Conservation (phyloP, 2,113 vertebrate species). For the Marmota flaviventris region DNA sequence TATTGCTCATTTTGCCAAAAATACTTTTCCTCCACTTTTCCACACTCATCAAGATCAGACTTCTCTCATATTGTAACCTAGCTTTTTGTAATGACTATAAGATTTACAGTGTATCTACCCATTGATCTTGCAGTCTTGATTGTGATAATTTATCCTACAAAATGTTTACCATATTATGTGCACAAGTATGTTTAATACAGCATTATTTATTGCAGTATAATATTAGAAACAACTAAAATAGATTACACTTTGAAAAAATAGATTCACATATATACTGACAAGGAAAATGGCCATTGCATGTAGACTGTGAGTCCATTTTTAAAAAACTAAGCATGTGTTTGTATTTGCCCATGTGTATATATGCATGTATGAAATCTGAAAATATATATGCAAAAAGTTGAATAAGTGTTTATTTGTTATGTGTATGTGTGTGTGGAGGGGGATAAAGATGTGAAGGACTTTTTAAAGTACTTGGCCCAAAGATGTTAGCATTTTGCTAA, state of each 20-base stretch:
- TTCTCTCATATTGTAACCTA: background rate
- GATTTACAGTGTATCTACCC: background rate
- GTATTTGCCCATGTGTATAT: background rate
- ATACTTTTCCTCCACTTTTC: background rate
- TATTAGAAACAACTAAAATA: slow-evolving; percentile 21
- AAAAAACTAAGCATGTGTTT: background rate
- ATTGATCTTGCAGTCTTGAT: background rate
- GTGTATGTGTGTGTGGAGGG: background rate
- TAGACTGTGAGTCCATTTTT: background rate
- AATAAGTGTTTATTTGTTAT: background rate
- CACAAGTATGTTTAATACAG: background rate
- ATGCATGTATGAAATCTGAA: slow-evolving; percentile 7
- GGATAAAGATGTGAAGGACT: background rate
- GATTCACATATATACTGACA: background rate
- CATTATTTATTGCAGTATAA: background rate
- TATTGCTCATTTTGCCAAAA: background rate
- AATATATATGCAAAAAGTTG: background rate
- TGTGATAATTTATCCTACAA: background rate
- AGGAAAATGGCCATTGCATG: background rate
- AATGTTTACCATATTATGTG: background rate
- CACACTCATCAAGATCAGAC: background rate
- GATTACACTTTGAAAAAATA: background rate
- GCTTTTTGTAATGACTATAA: background rate
- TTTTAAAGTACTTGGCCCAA: background rate
- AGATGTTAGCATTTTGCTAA: slow-evolving; percentile 17